Evolutionary conservation across 2,113 vertebrate genomes (phyloP).

Genomic region (Xiphophorus maculatus): DNA sequence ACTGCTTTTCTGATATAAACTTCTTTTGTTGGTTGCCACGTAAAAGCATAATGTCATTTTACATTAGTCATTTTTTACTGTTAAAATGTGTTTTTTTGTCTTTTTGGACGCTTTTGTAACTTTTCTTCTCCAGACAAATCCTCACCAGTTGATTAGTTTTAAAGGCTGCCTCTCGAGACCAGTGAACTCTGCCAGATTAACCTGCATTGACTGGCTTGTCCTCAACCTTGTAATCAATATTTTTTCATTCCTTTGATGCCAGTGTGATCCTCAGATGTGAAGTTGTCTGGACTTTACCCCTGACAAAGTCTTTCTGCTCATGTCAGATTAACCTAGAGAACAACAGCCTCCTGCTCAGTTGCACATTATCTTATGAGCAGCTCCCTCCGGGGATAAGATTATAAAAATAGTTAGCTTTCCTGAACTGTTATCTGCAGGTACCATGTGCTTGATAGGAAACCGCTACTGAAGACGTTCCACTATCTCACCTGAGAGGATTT

Average conservation of each 20-base stretch:
- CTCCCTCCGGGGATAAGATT: not conserved
- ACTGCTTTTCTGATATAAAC: too few species aligned
- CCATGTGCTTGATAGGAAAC: not conserved
- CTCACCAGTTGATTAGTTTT: too few species aligned
- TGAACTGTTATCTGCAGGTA: not conserved
- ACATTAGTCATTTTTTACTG: too few species aligned
- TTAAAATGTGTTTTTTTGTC: not conserved
- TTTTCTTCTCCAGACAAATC: too few species aligned
- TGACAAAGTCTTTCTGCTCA: not conserved
- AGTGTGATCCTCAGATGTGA: not conserved
- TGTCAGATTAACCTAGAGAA: not conserved
- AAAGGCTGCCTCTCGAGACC: too few species aligned
- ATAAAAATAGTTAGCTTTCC: not conserved
- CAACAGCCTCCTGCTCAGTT: not conserved
- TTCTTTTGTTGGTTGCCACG: too few species aligned
- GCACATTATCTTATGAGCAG: not conserved
- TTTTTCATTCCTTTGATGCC: not conserved
- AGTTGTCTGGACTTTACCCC: not conserved
- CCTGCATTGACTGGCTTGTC: too few species aligned
- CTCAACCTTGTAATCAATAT: too few species aligned
- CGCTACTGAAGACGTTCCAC: not conserved
- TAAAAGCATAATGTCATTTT: too few species aligned
- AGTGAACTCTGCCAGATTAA: too few species aligned
- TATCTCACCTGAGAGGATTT: not conserved
- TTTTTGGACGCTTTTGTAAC: not conserved